Percentiles rank a stretch among this genome's conserved stretches.
These are phyloP conservation scores for Tenodera sinensis DNA, from an alignment of 2,888 invertebrate species.

Conservation along the genomic window DNA sequence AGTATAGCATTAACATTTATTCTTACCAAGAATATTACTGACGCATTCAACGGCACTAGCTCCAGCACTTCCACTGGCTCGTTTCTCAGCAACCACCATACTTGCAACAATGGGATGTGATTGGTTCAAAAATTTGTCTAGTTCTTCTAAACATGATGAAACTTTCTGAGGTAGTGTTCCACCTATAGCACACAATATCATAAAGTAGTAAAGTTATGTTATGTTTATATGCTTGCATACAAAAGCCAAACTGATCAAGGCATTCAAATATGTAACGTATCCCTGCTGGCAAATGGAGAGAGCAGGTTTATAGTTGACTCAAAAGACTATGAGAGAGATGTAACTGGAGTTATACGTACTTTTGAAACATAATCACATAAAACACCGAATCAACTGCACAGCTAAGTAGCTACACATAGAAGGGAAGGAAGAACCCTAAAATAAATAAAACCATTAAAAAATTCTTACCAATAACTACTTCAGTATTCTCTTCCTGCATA, in stretches of 20 bases:
- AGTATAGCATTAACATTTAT: not conserved
- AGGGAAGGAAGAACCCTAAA: too few relatives aligned
- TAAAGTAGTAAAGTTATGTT: slow-evolving; percentile 39
- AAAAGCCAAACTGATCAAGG: too few relatives aligned
- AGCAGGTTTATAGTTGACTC: too few relatives aligned
- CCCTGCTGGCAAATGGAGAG: too few relatives aligned
- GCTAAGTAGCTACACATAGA: too few relatives aligned
- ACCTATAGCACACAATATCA: slow-evolving; percentile 49
- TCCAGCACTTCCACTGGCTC: slow-evolving; percentile 56
- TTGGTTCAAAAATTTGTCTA: slow-evolving; percentile 66
- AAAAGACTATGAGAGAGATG: too few relatives aligned
- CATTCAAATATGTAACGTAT: too few relatives aligned
- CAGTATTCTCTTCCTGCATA: slow-evolving; percentile 59
- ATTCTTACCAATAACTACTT: slow-evolving; percentile 57
- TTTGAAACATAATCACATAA: too few relatives aligned
- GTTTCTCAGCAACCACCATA: slow-evolving; percentile 85
- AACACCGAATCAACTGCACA: too few relatives aligned
- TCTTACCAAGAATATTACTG: slow-evolving; percentile 54
- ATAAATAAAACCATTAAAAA: too few relatives aligned
- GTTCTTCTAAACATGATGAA: slow-evolving; percentile 70
- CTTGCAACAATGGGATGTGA: slow-evolving; percentile 66
- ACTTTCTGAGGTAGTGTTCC: slow-evolving; percentile 86
- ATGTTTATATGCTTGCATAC: too few relatives aligned
- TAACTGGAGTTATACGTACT: too few relatives aligned
- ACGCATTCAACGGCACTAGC: slow-evolving; percentile 71